Conservation (phyloP, 1,140 invertebrate species). For the Oppia nitens region DNA sequence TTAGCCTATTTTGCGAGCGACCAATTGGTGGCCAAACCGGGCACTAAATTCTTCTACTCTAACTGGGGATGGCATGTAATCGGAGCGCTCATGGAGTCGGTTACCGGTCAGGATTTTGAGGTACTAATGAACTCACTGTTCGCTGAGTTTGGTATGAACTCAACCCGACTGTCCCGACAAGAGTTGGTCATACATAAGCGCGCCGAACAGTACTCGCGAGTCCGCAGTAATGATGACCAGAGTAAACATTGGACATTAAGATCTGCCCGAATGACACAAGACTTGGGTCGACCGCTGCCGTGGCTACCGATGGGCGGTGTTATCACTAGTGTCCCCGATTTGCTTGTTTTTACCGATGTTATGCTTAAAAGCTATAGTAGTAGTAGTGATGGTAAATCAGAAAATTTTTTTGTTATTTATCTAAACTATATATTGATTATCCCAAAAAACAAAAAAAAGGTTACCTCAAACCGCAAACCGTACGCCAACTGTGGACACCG, state of each 20-base stretch:
- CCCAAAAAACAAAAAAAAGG: no score
- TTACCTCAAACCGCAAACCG: neutral
- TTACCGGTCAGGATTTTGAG: neutral
- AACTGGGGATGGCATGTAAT: neutral
- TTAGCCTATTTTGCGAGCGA: neutral
- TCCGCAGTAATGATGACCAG: neutral
- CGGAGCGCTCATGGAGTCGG: slow-evolving; percentile 1
- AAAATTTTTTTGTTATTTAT: neutral
- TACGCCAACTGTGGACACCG: neutral
- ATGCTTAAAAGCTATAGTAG: neutral
- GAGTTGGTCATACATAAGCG: neutral
- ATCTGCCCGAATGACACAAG: neutral
- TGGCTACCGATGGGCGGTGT: neutral
- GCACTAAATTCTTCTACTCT: neutral
- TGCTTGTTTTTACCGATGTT: neutral
- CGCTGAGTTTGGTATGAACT: neutral
- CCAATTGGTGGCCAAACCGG: neutral
- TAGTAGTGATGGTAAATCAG: neutral
- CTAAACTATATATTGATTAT: no score
- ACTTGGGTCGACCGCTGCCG: neutral
- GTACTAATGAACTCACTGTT: neutral
- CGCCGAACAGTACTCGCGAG: neutral
- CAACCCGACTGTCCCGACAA: neutral
- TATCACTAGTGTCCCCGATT: neutral
- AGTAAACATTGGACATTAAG: neutral